Evolutionary conservation across 2,113 vertebrate species (phyloP).

Genomic region (Mormyrus lacerda): DNA sequence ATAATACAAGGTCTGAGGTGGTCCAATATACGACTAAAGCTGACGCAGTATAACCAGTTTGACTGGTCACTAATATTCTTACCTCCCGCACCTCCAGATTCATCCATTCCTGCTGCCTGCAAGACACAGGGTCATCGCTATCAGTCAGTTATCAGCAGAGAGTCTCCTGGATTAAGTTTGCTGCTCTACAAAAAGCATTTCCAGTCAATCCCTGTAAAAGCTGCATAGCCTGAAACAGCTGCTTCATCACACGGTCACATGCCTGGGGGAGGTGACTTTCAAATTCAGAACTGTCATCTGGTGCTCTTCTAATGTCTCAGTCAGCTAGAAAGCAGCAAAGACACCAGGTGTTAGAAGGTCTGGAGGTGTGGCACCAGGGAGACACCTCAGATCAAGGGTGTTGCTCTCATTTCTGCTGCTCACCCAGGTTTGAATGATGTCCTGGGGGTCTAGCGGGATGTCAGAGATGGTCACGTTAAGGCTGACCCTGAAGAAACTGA

Average conservation of each 20-base stretch:
- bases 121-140: not conserved
- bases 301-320: conserved; percentile 36
- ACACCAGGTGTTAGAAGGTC: not conserved
- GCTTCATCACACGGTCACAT: not conserved
- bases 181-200: not conserved
- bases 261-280: conserved; percentile 40
- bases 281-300: conserved; percentile 51
- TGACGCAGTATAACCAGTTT: not conserved
- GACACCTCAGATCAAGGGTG: not conserved
- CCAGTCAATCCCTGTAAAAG: not conserved
- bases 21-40: not conserved
- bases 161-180: not conserved
- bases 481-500: conserved; percentile 52
- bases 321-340: conserved; percentile 44
- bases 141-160: not conserved
- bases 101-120: not conserved
- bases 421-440: conserved; percentile 52
- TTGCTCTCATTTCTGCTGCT: not conserved
- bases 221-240: not conserved
- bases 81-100: not conserved
- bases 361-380: not conserved
- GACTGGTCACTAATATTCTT: not conserved
- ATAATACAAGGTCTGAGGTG: not conserved
- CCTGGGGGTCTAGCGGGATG: conserved; percentile 26
- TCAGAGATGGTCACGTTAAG: conserved; percentile 49